phyloP scores from a whole-genome alignment of 2,888 invertebrate species.

The Byasa hedistus region DNA sequence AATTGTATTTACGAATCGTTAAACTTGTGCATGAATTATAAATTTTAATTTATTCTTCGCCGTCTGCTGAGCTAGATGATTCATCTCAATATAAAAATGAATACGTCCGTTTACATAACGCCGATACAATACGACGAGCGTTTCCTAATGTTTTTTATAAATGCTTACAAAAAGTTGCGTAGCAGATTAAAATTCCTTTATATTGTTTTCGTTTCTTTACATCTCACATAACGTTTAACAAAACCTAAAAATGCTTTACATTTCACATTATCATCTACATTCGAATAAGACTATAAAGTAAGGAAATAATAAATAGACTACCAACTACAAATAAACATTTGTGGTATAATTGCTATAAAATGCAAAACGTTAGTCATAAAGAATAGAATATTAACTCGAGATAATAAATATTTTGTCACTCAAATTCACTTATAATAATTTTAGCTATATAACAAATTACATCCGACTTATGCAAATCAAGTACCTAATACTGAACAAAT shows the following conservation, averaged over 20 bases:
- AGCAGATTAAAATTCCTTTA: background rate
- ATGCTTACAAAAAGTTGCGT: background rate
- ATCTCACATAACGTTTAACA: background rate
- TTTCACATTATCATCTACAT: background rate
- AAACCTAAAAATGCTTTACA: background rate
- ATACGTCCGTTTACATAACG: constrained; percentile 19
- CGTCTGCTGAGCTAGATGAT: constrained; percentile 14
- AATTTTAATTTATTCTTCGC: constrained; percentile 16
- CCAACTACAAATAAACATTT: no score
- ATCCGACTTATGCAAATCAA: background rate
- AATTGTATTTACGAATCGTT: constrained; percentile 1
- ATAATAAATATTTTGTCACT: no score
- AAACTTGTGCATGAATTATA: background rate
- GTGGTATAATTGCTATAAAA: no score
- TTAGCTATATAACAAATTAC: no score
- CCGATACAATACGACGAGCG: constrained; percentile 13
- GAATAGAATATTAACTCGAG: no score
- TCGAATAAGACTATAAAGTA: no score
- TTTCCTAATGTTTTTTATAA: constrained; percentile 18
- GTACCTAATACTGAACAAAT: background rate
- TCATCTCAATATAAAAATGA: constrained; percentile 22
- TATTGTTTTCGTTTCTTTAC: constrained; percentile 7
- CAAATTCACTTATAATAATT: no score
- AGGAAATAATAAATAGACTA: no score
- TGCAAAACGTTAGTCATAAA: no score